Evolutionary conservation across 2,888 invertebrate species (phyloP).

Genomic region (Acanthacorydalis orientalis): DNA sequence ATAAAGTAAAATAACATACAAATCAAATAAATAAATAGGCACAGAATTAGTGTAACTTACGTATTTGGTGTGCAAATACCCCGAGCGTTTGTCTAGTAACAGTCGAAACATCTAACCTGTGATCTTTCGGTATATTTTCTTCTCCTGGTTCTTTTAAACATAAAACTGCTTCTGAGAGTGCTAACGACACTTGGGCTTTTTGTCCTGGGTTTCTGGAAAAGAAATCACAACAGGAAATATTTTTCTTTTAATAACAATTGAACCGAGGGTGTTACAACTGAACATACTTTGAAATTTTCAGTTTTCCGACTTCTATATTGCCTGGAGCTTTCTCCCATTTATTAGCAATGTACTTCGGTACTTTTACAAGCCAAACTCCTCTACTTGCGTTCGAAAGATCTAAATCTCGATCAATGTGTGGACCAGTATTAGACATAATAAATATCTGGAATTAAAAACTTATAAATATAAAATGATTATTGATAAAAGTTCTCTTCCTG

Average conservation of each 20-base stretch:
- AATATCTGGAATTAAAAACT: no score
- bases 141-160: constrained; percentile 62
- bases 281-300: constrained; percentile 62
- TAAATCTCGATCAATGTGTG: constrained; percentile 59
- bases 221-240: background rate
- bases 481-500: no score
- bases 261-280: background rate
- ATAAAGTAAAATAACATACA: constrained; percentile 1
- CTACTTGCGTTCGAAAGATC: constrained; percentile 78
- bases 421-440: constrained; percentile 21
- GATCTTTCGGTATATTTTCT: constrained; percentile 76
- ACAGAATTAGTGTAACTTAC: constrained; percentile 31
- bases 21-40: constrained; percentile 2
- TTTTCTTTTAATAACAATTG: background rate
- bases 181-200: constrained; percentile 75
- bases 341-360: constrained; percentile 89
- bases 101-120: constrained; percentile 78
- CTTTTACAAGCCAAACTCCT: constrained; percentile 94
- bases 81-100: constrained; percentile 83
- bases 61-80: constrained; percentile 73
- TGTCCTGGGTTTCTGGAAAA: constrained; percentile 44
- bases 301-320: constrained; percentile 82
- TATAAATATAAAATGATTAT: no score
- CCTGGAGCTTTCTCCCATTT: constrained; percentile 89
- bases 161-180: constrained; percentile 64